phyloP scores from a whole-genome alignment of 1,140 invertebrate genomes.

The Nasonia giraulti region DNA sequence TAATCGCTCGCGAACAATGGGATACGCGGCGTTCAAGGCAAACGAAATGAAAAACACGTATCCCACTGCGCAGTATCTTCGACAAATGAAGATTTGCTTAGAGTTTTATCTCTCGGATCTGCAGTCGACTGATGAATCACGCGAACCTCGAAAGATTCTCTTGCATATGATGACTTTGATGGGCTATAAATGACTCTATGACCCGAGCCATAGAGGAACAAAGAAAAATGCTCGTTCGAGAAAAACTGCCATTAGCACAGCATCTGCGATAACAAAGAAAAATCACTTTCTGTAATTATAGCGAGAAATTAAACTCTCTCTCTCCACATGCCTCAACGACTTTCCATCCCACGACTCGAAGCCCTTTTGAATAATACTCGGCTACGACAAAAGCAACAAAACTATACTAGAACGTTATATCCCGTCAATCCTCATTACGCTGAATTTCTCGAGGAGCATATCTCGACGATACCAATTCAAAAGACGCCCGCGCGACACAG shows the following conservation, averaged over 20 bases:
- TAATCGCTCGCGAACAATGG: neutral
- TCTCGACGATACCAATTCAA: neutral
- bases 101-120: neutral
- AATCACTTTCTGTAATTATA: no score
- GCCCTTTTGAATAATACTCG: neutral
- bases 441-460: neutral
- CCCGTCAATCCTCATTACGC: slow-evolving; percentile 21
- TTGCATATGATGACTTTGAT: neutral
- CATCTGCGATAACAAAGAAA: no score
- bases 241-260: no score
- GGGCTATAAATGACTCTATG: neutral
- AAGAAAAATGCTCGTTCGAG: no score
- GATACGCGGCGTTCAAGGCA: neutral
- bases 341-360: no score
- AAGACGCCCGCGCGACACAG: neutral
- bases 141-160: neutral
- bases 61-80: neutral
- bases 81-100: slow-evolving; percentile 3
- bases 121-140: neutral
- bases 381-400: neutral
- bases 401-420: neutral
- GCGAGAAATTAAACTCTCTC: neutral
- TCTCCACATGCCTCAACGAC: no score
- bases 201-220: neutral
- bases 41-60: slow-evolving; percentile 7